Evolutionary conservation across 2,888 invertebrate genomes (phyloP), one percentile per base, ranked within the genome.

Genomic region (Tinea trinotella): DNA sequence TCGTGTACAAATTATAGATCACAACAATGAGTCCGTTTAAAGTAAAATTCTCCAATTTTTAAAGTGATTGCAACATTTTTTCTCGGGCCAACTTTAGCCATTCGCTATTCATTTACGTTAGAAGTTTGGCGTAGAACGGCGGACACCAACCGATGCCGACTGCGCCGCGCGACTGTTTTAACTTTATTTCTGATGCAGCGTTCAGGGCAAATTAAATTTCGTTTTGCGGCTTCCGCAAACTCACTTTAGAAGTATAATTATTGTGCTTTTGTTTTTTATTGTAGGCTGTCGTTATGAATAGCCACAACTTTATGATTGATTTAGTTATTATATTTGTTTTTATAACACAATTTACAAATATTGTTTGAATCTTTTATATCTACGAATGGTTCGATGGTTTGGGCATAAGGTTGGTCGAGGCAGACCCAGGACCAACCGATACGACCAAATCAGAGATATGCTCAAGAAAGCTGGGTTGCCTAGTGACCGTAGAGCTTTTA

Each of bases 91-190:
- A 85, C 85, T 85, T 85, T 84, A 74, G 82, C 80, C 82, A 84
- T 84, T 85, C 83, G 77, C 81, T 85, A 84, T 85, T 85, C 85
- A 85, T 85, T 84, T 82, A 82, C 80, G 84, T 85, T 84, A 83
- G 82, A 84, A 85, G 84, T 84, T 85, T 71, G 71, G 61, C 82
- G 77, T 79, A 65, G 54, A 10, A 24, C 12, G 34, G 49, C 48
- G 49, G n/a, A 13, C 10, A 17, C 17, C 18, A 22, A 13, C 75
- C 65, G 64, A 74, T 71, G 74, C 76, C 79, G 73, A 75, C 76
- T 82, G 82, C 83, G 80, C 53, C 19, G 36, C 53, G 74, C 75
- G 79, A 82, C 84, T 84, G 82, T 84, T 84, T 84, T 82, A 84
- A 84, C 83, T 84, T 83, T 84, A 83, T 83, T 83, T 81, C 81